Evolutionary conservation across 2,113 vertebrate genomes (phyloP), one percentile per base, ranked within the genome.

Genomic region (Oryzias woworae): DNA sequence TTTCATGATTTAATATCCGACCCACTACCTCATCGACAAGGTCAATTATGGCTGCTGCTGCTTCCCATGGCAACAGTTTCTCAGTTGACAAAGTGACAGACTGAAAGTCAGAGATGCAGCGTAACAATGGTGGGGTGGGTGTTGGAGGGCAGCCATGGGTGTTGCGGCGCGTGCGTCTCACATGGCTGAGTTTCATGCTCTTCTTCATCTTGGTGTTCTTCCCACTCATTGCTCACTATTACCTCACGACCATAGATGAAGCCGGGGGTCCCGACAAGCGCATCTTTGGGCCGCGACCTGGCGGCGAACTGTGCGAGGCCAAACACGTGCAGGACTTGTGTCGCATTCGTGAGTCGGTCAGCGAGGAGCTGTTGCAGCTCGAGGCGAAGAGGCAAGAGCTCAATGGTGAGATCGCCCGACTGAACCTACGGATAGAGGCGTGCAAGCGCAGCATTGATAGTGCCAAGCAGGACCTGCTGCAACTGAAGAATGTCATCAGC

Each of bases 361-460:
- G 97, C 0, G 97, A 99, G 78, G 97, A 99, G 90, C 94, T 99
- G 43, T 89, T 99, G 15, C 97, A 99, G 89, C 89, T 99, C 57
- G 97, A 99, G 78, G 95, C 97, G 74, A 98, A 98, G 87, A 85
- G 97, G 45, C 97, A 99, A 64, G 97, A 99, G 86, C 94, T 99
- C 57, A 99, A 99, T 68, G 96, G 96, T 0, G 97, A 99, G 77
- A 98, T 99, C 0, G 93, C 95, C 67, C 94, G 95, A 48, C 93
- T 99, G 60, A 98, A 98, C 88, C 63, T 98, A 62, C 96, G 96
- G 87, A 98, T 98, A 0, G 97, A 99, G 73, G 95, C 96, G 47
- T 98, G 97, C 73, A 98, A 98, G 63, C 96, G 97, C 64, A 98
- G 97, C 86, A 98, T 99, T 0, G 97, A 99, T 79, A 98, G 95